Conservation (phyloP, 2,888 invertebrate species). For the Argynnis bischoffii region DNA sequence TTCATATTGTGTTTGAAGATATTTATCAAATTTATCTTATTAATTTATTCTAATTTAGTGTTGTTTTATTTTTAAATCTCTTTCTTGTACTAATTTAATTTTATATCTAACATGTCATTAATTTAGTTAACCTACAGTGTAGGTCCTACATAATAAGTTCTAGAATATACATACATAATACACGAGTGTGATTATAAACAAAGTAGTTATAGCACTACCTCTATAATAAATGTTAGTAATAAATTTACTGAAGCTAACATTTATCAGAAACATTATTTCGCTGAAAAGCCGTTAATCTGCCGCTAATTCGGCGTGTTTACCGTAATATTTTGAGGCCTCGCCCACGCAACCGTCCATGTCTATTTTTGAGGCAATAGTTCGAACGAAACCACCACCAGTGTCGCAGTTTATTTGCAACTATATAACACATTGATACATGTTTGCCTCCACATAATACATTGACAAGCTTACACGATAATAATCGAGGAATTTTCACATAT, state of each 20-base stretch:
- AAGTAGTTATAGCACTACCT: conserved; percentile 16
- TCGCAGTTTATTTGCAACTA: conserved; percentile 33
- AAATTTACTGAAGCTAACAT: conserved; percentile 39
- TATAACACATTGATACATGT: conserved; percentile 14
- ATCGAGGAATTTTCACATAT: not conserved
- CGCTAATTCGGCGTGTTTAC: conserved; percentile 63
- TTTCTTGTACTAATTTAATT: too few relatives aligned
- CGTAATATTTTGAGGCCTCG: conserved; percentile 64
- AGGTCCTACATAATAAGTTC: too few relatives aligned
- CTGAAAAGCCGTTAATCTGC: conserved; percentile 40
- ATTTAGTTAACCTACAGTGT: too few relatives aligned
- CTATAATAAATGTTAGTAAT: conserved; percentile 32
- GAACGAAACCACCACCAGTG: conserved; percentile 33
- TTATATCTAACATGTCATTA: too few relatives aligned
- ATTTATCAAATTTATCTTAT: not conserved
- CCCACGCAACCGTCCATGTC: conserved; percentile 62
- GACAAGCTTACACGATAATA: conserved; percentile 16
- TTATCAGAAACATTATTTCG: conserved; percentile 40
- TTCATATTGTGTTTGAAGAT: not conserved
- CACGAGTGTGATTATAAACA: conserved; percentile 10
- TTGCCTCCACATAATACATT: conserved; percentile 13
- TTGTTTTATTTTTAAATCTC: too few relatives aligned
- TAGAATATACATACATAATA: not conserved
- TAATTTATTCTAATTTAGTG: too few relatives aligned
- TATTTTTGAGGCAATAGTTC: conserved; percentile 56